These are phyloP conservation scores for Heliconius charithonia DNA, from an alignment of 2,888 invertebrate species.

Conservation along the genomic window DNA sequence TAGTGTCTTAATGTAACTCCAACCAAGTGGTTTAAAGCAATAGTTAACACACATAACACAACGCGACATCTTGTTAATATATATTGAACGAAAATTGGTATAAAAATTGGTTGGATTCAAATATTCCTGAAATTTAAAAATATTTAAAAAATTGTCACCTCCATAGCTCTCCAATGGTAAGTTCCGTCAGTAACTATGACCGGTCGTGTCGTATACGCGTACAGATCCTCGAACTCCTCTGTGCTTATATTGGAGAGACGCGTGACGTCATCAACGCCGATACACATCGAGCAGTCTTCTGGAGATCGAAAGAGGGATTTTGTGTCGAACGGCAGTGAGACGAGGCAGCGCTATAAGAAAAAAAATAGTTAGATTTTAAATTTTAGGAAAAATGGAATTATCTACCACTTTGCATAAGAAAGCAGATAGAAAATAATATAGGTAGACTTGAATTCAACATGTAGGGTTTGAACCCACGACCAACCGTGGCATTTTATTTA, in stretches of 20 bases:
- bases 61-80: too few species aligned
- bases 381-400: too few species aligned
- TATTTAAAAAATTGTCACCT: slow-evolving; percentile 55
- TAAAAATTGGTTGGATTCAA: background rate
- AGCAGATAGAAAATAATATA: background rate
- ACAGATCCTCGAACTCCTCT: slow-evolving; percentile 87
- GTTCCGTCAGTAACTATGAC: slow-evolving; percentile 94
- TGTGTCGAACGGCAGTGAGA: slow-evolving; percentile 64
- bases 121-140: slow-evolving; percentile 49
- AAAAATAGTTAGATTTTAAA: slow-evolving; percentile 50
- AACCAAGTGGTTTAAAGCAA: too few species aligned
- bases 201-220: slow-evolving; percentile 90
- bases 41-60: too few species aligned
- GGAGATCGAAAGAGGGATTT: slow-evolving; percentile 88
- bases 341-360: slow-evolving; percentile 64
- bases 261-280: slow-evolving; percentile 84
- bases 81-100: background rate
- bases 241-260: slow-evolving; percentile 87
- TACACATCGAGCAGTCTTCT: slow-evolving; percentile 91
- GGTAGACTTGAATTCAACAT: background rate
- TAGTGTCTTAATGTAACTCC: too few species aligned
- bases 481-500: too few species aligned
- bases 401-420: background rate
- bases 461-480: too few species aligned
- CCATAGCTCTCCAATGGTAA: slow-evolving; percentile 90